Evolutionary conservation across 2,888 invertebrate species (phyloP).

Genomic region (Spilarctia lutea): DNA sequence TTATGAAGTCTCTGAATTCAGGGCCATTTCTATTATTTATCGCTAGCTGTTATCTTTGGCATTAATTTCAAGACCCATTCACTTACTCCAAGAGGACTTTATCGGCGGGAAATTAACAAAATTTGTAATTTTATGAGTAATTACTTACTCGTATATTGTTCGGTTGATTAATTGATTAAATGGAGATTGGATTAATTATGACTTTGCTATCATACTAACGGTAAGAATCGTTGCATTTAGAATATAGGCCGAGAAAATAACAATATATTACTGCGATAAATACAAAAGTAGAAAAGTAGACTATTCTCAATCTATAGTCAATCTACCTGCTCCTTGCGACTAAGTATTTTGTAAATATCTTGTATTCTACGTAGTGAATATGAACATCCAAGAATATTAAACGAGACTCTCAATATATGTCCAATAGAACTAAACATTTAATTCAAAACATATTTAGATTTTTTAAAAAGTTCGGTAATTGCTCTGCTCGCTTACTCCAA

Average conservation of each 20-base stretch:
- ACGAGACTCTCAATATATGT: neutral
- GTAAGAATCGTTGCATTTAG: neutral
- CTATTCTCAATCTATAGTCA: neutral
- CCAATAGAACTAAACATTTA: too few relatives aligned
- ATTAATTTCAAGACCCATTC: slow-evolving; percentile 69
- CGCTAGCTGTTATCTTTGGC: slow-evolving; percentile 62
- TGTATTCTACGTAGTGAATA: too few relatives aligned
- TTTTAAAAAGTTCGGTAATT: too few relatives aligned
- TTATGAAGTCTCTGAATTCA: slow-evolving; percentile 48
- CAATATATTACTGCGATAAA: neutral
- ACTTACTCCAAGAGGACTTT: slow-evolving; percentile 62
- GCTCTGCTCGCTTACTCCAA: too few relatives aligned
- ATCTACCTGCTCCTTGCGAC: too few relatives aligned
- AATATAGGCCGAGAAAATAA: neutral
- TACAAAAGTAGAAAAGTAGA: neutral
- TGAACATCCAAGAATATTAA: neutral
- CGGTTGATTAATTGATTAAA: neutral
- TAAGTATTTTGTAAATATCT: too few relatives aligned
- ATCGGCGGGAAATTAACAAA: slow-evolving; percentile 61
- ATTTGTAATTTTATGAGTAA: slow-evolving; percentile 56
- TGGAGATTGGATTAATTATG: neutral
- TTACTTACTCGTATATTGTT: slow-evolving; percentile 27
- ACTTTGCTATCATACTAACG: neutral
- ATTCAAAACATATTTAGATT: too few relatives aligned
- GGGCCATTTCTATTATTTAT: slow-evolving; percentile 63